These are phyloP conservation scores for Ceyx margarethae DNA, from an alignment of 2,113 vertebrate species.

Conservation along the genomic window DNA sequence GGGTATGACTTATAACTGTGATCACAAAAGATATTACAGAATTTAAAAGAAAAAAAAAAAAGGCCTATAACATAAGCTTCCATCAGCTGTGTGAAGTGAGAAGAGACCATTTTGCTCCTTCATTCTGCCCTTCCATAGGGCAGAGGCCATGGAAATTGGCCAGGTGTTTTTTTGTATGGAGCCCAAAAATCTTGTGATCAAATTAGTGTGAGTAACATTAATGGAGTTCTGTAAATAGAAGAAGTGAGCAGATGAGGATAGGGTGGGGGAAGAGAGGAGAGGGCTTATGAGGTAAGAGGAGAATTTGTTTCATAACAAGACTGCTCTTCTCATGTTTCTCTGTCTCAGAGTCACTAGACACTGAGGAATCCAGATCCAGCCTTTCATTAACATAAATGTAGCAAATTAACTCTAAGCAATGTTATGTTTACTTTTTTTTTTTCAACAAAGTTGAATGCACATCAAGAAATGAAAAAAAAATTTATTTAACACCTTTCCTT, in stretches of 20 bases:
- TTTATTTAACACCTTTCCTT: neutral
- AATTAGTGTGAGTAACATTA: constrained; percentile 4
- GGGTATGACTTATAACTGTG: neutral
- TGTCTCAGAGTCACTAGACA: constrained; percentile 44
- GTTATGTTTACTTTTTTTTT: neutral
- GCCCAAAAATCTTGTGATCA: constrained; percentile 45
- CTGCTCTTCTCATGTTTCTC: constrained; percentile 65
- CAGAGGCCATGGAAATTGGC: constrained; percentile 1
- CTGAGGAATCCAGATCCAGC: constrained; percentile 39
- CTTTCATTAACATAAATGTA: constrained; percentile 40
- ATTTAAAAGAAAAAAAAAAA: neutral
- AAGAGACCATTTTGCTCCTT: neutral
- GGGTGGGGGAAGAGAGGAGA: constrained; percentile 55
- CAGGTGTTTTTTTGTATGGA: neutral
- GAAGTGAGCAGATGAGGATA: constrained; percentile 54
- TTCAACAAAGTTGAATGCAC: neutral
- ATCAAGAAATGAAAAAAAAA: neutral
- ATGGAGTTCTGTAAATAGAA: constrained; percentile 72
- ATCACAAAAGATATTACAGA: neutral
- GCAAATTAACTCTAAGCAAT: constrained; percentile 4
- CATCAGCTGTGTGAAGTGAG: neutral
- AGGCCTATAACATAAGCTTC: neutral
- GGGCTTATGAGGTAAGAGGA: constrained; percentile 52
- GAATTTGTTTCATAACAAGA: constrained; percentile 66
- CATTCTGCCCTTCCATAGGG: neutral